Conservation (phyloP, 1,140 invertebrate genomes). For the Catajapyx aquilonaris region DNA sequence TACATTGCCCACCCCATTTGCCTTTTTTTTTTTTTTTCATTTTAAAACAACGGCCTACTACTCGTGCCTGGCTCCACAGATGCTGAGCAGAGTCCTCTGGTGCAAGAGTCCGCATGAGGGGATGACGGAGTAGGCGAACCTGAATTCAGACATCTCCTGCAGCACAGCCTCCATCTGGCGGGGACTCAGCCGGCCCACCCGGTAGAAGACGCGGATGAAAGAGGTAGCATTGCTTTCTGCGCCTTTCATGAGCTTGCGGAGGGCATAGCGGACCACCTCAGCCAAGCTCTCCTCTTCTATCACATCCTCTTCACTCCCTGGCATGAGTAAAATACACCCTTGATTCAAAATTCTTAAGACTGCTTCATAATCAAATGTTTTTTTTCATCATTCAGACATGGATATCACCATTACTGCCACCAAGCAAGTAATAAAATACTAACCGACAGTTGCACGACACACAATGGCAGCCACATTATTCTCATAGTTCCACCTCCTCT, state of each 20-base stretch:
- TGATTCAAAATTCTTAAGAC: too few species aligned
- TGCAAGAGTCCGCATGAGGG: slow-evolving; percentile 54
- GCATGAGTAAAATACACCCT: too few species aligned
- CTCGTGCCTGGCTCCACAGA: slow-evolving; percentile 41
- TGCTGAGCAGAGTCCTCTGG: slow-evolving; percentile 51
- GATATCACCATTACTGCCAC: too few species aligned
- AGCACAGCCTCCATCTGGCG: slow-evolving; percentile 29
- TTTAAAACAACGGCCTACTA: slow-evolving; percentile 14
- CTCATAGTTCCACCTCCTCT: slow-evolving; percentile 66
- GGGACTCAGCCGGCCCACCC: slow-evolving; percentile 32
- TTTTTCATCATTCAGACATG: too few species aligned
- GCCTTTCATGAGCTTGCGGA: slow-evolving; percentile 46
- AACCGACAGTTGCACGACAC: slow-evolving; percentile 52
- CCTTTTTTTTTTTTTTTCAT: too few species aligned
- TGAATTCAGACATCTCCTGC: slow-evolving; percentile 25
- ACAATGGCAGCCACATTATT: slow-evolving; percentile 66
- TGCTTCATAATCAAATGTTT: too few species aligned
- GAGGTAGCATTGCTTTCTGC: slow-evolving; percentile 30
- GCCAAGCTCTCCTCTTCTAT: slow-evolving; percentile 36
- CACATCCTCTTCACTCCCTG: too few species aligned
- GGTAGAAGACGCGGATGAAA: slow-evolving; percentile 50
- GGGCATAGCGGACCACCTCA: slow-evolving; percentile 45
- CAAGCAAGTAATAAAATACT: too few species aligned
- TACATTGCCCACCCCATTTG: too few species aligned
- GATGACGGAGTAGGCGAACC: slow-evolving; percentile 45